Evolutionary conservation across 2,888 invertebrate genomes (phyloP), one percentile per base, ranked within the genome.

Genomic region (Athalia circularis): DNA sequence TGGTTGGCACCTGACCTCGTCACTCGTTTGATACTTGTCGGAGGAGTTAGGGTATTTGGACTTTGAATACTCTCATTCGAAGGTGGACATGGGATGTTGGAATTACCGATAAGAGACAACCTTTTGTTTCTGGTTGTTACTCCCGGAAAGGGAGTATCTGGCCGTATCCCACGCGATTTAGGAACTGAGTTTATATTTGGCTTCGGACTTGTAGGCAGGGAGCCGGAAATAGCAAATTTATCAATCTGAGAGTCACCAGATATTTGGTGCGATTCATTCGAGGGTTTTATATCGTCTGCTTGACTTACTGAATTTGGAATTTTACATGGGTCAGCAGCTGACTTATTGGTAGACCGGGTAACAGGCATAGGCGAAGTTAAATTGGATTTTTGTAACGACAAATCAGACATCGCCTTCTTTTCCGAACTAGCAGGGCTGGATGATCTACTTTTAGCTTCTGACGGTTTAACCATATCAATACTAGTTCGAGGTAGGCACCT

Each of bases 81-180:
- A 68, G 48, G 7, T 3, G 29, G 0, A 11, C 11, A 29, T 8
- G 43, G 70, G 6, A 50, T n/a, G 3, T 45, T 59, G 5, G 43
- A 57, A 13, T 59, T 57, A 47, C 57, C 13, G 13, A 57, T 70
- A 5, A 70, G 57, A 75, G 15, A 62, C 62, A 54, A n/a, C 8
- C 62, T 75, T 62, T 75, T 61, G 52, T 75, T 75, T 4, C 79
- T 65, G 7, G 79, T 79, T 43, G 65, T 79, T 57, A 76, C 75
- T 4, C 74, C 79, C 5, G 77, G 67, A 52, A 80, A 77, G 2
- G 80, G 80, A 43, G 79, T 82, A 43, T 83, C 83, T 0, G 76
- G 77, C 57, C 75, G 80, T 13, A 72, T 80, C 5, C 76, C 72
- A 13, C 67, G 76, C 13, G 50, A 48, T 45, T 62, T 75, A 11